Conservation (phyloP, 2,888 invertebrate genomes). For the Pheosia tremula region DNA sequence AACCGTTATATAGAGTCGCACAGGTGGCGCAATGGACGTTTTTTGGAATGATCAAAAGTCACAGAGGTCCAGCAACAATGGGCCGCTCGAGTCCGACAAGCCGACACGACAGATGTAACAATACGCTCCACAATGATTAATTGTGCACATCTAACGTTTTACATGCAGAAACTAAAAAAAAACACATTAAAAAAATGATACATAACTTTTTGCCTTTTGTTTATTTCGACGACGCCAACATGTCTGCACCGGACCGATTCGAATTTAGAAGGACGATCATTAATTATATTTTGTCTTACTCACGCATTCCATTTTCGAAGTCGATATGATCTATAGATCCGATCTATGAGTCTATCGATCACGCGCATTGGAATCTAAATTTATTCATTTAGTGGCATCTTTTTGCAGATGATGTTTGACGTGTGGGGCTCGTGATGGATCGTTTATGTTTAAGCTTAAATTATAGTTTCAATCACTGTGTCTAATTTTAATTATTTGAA, state of each 20-base stretch:
- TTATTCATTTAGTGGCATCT: conserved; percentile 81
- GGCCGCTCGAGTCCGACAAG: conserved; percentile 60
- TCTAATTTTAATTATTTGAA: conserved; percentile 50
- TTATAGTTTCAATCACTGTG: conserved; percentile 58
- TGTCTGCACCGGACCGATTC: conserved; percentile 82
- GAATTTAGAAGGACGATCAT: conserved; percentile 80
- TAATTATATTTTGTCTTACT: conserved; percentile 85
- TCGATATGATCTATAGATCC: conserved; percentile 83
- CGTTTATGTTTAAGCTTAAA: conserved; percentile 55
- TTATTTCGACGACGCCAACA: conserved; percentile 81
- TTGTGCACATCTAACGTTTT: conserved; percentile 71
- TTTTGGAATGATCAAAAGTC: conserved; percentile 61
- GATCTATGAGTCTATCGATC: conserved; percentile 83
- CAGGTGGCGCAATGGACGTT: conserved; percentile 69
- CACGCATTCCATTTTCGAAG: conserved; percentile 82
- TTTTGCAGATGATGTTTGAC: conserved; percentile 78
- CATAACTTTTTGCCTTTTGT: conserved; percentile 79
- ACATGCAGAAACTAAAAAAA: conserved; percentile 68
- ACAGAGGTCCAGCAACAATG: conserved; percentile 69
- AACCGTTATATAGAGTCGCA: conserved; percentile 48
- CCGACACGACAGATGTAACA: conserved; percentile 79
- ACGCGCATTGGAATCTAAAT: conserved; percentile 78
- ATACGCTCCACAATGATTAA: conserved; percentile 76
- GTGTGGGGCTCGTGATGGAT: conserved; percentile 60
- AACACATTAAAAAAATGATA: conserved; percentile 54